A percentile compares a stretch with the other conserved stretches of the same genome.
phyloP scores from a whole-genome alignment of 2,797 vertebrate species.

The Aselliscus stoliczkanus region DNA sequence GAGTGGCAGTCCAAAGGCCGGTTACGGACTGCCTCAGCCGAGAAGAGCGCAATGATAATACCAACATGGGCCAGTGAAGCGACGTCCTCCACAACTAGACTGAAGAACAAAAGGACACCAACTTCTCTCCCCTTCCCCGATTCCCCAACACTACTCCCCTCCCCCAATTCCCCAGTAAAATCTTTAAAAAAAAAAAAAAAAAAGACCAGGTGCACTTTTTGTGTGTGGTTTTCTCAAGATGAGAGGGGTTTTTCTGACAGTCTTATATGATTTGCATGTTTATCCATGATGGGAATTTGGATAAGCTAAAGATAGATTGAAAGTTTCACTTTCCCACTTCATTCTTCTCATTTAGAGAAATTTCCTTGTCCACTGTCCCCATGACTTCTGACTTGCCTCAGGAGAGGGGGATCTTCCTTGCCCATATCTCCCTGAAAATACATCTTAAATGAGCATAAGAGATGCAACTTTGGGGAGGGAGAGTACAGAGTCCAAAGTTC shows the following conservation, averaged over 20 bases:
- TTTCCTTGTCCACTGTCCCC: neutral
- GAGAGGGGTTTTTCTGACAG: neutral
- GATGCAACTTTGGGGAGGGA: neutral
- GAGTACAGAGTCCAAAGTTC: neutral
- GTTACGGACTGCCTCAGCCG: too few relatives aligned
- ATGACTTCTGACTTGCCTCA: neutral
- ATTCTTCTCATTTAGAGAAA: neutral
- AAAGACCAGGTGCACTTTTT: neutral
- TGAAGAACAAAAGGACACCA: too few relatives aligned
- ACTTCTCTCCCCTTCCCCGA: too few relatives aligned
- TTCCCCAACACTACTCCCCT: too few relatives aligned
- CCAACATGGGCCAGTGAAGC: too few relatives aligned
- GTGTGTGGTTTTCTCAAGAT: neutral
- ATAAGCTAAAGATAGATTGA: neutral
- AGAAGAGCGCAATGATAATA: too few relatives aligned
- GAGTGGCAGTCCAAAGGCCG: too few relatives aligned
- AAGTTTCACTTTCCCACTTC: neutral
- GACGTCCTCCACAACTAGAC: too few relatives aligned
- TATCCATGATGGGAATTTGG: neutral
- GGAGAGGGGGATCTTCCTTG: neutral
- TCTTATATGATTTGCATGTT: neutral
- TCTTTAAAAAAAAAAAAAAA: too few relatives aligned
- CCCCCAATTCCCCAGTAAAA: too few relatives aligned
- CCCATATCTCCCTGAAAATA: neutral
- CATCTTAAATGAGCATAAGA: neutral